A percentile compares a stretch with the other conserved stretches of the same genome.
phyloP scores from a whole-genome alignment of 2,797 vertebrate genomes.

The Galaxias olidus region DNA sequence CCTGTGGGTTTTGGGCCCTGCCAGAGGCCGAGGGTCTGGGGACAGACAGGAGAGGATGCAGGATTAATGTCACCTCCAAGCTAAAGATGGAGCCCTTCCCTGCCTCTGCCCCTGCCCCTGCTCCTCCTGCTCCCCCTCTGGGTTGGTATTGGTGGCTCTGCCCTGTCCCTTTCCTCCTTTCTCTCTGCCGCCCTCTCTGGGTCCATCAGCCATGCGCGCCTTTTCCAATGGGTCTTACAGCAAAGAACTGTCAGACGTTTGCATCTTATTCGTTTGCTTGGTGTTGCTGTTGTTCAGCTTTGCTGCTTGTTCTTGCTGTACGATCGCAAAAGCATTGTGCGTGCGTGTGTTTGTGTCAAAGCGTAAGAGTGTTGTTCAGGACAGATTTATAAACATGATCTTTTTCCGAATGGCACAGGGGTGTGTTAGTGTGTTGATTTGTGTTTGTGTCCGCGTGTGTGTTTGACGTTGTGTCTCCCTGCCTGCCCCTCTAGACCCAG shows the following conservation, averaged over 20 bases:
- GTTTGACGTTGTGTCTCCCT: not conserved
- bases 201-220: constrained; percentile 13
- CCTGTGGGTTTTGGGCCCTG: constrained; percentile 2
- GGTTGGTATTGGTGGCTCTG: constrained; percentile 44
- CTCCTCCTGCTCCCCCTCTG: constrained; percentile 40
- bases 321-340: no score
- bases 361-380: not conserved
- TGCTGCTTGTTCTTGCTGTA: not conserved
- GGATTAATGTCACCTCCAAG: constrained; percentile 68
- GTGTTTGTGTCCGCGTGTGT: not conserved
- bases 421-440: not conserved
- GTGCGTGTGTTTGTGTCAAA: not conserved
- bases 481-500: constrained; percentile 55
- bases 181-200: not conserved
- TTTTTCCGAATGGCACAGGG: not conserved
- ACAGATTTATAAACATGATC: no score
- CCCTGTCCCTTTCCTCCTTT: no score
- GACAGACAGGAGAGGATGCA: constrained; percentile 62
- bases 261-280: no score
- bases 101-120: constrained; percentile 50
- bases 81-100: constrained; percentile 65
- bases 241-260: not conserved
- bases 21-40: constrained; percentile 46
- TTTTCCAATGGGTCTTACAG: not conserved
- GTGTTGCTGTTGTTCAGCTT: not conserved